Evolutionary conservation across 2,113 vertebrate genomes (phyloP).

Genomic region (Cacatua alba): DNA sequence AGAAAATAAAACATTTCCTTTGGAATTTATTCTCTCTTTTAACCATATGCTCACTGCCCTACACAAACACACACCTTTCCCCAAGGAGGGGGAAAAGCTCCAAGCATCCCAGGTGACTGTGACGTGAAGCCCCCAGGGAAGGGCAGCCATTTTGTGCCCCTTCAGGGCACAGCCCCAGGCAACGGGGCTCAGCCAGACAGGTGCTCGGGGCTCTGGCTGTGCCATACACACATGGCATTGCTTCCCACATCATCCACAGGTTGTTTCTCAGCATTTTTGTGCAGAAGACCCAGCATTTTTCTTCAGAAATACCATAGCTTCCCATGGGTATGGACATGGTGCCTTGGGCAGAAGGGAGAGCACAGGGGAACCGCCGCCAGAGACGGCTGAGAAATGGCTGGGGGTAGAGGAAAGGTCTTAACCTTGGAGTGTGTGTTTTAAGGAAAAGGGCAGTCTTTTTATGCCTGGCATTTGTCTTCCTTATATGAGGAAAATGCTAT

Average conservation of each 20-base stretch:
- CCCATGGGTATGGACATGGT: not conserved
- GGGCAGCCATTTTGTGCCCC: fast-evolving
- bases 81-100: not conserved
- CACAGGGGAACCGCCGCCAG: fast-evolving
- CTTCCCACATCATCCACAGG: fast-evolving
- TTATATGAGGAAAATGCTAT: not conserved
- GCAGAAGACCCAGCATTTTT: not conserved
- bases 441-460: not conserved
- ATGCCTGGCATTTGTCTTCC: not conserved
- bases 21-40: not conserved
- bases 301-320: fast-evolving
- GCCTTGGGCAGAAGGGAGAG: fast-evolving
- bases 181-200: fast-evolving
- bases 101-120: fast-evolving
- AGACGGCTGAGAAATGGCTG: not conserved
- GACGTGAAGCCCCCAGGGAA: fast-evolving
- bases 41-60: slow-evolving; percentile 4
- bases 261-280: fast-evolving
- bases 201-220: not conserved
- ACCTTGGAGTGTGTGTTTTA: not conserved
- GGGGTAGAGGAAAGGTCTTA: not conserved
- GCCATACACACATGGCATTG: fast-evolving
- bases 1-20: not conserved
- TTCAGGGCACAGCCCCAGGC: not conserved
- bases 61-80: slow-evolving; percentile 59